Conservation (phyloP, 2,888 invertebrate genomes). For the Neuroscelio doddi region DNA sequence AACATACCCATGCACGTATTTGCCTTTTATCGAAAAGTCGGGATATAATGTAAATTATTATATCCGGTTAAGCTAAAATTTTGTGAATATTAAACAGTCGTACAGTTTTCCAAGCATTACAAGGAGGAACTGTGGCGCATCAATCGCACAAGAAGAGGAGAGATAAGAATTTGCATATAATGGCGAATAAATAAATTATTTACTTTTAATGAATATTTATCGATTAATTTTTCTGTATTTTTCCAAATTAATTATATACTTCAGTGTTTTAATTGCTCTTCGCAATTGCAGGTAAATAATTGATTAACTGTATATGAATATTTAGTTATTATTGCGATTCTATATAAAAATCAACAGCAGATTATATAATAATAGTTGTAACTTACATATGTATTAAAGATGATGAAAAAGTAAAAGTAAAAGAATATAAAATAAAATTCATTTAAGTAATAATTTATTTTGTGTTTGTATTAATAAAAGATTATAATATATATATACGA, state of each 20-base stretch:
- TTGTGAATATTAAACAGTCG: not conserved
- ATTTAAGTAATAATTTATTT: no score
- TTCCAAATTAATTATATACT: not conserved
- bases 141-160: not conserved
- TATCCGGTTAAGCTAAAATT: not conserved
- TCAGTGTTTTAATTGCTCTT: no score
- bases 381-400: no score
- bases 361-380: no score
- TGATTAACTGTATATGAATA: no score
- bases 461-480: no score
- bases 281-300: no score
- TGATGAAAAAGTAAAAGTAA: no score
- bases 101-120: not conserved
- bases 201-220: conserved; percentile 8
- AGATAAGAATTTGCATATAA: conserved; percentile 2
- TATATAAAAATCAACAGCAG: no score
- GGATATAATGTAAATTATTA: not conserved
- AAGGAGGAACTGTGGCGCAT: not conserved
- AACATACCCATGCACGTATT: conserved; percentile 1
- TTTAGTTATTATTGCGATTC: no score
- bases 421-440: no score
- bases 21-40: conserved; percentile 11
- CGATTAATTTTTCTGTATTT: not conserved
- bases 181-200: conserved; percentile 7
- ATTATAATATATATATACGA: no score